Base-by-base conservation (phyloP, 2,888 invertebrate genomes). In the Ypsolopha sequella region DNA sequence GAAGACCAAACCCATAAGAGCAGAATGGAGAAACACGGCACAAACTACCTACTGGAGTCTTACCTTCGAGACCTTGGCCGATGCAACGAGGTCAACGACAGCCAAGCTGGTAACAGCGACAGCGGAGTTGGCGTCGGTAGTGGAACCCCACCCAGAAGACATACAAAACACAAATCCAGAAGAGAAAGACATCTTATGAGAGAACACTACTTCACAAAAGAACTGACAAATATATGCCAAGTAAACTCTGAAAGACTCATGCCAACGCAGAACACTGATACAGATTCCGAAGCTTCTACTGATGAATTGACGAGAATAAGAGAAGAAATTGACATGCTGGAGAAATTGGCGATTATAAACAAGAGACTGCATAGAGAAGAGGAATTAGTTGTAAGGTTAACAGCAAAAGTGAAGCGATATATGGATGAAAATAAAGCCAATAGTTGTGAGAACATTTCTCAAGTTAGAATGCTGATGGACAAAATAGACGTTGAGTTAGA, bases 11-110 rank as follows among this genome's bases (percentile, higher is more conserved):
- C 93, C 35, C 94, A 94, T 73, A 89, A 90, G 57, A 89, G 88
- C 45, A 82, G 93, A 48, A 91, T 92, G 76, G 89, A 91, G 57
- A 92, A 92, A 63, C 90, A 93, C 65, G 94, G 94, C 13, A 92
- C 92, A 56, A 94, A 94, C 74, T 94, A 94, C 70, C 87, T 94
- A 48, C 81, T 94, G 11, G 93, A 94, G 71, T 92, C 94, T 1
- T 94, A 94, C 68, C 85, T 94, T 14, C 70, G 85, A 36, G 86
- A 86, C 57, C 64, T 86, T 0, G 84, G 85, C 1, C 61, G 84
- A 56, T 73, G 68, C 60, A 80, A 77, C 54, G 86, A 86, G 62
- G 80, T 80, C 7, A 82, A 82, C 62, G 86, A 86, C 53, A 88
- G 88, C 56, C 89, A 88, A 59, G 90, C 91, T 33, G 91, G 89